Percentiles rank a stretch among this genome's conserved stretches.
phyloP scores from a whole-genome alignment of 2,888 invertebrate species.

The Myopa testacea region DNA sequence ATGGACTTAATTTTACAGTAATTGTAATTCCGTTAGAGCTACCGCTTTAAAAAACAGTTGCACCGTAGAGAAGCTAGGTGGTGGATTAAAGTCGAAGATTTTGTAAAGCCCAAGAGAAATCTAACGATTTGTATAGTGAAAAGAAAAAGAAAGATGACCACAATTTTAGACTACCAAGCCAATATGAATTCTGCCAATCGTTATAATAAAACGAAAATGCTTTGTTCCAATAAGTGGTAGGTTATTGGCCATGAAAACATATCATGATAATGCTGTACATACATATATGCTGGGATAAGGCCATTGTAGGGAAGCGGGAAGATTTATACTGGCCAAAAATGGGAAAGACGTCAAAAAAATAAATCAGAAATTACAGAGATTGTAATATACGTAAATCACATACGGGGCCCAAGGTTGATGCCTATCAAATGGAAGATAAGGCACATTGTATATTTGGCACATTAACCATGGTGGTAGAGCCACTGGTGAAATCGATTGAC shows the following conservation, averaged over 20 bases:
- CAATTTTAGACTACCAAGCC: not conserved
- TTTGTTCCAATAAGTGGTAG: not conserved
- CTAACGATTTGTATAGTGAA: not conserved
- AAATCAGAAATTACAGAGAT: not conserved
- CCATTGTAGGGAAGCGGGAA: not conserved
- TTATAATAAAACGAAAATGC: not conserved
- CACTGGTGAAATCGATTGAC: not conserved
- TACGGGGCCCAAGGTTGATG: not conserved
- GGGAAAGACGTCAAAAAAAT: not conserved
- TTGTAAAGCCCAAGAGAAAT: not conserved
- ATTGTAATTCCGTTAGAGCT: not conserved
- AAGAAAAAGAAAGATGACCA: not conserved
- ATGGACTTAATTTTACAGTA: not conserved
- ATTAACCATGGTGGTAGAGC: not conserved
- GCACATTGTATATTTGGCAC: not conserved
- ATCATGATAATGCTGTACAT: not conserved
- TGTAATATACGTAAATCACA: not conserved
- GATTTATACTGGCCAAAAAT: too few species aligned
- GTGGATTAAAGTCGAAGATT: constrained; percentile 7
- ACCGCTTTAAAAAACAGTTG: not conserved
- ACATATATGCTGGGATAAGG: not conserved
- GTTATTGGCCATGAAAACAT: not conserved
- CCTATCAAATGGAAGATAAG: not conserved
- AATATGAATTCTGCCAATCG: not conserved
- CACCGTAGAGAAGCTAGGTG: not conserved